phyloP scores from a whole-genome alignment of 2,113 vertebrate genomes.

The Redunca redunca region DNA sequence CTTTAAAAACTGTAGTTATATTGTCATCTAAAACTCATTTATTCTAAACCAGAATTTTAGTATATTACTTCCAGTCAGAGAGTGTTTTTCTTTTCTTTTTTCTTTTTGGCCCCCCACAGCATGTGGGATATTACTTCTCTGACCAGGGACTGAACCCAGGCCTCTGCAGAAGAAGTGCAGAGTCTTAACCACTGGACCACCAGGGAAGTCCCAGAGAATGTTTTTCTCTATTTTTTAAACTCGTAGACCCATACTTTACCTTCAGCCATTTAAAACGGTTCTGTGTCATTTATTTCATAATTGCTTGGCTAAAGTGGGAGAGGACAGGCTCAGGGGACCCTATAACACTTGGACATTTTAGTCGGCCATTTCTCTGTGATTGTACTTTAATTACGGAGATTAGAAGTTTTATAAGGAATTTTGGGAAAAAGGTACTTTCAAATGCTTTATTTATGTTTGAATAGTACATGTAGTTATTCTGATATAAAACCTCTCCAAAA shows the following conservation, averaged over 20 bases:
- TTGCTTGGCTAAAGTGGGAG: neutral
- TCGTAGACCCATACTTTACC: neutral
- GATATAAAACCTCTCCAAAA: neutral
- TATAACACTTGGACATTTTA: neutral
- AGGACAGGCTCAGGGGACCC: neutral
- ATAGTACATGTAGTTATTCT: neutral
- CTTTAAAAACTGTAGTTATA: neutral
- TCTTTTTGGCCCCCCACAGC: neutral
- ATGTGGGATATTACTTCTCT: neutral
- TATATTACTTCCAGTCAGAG: neutral
- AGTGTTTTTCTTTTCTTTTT: neutral
- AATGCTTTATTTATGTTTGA: constrained; percentile 31
- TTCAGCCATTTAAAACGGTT: neutral
- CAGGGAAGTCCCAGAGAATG: neutral
- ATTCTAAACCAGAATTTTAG: neutral
- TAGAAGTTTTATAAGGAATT: neutral
- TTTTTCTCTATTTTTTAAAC: neutral
- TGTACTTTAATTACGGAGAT: neutral
- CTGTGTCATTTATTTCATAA: neutral
- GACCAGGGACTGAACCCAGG: neutral
- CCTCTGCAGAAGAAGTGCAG: neutral
- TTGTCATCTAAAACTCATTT: neutral
- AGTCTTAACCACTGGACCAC: neutral
- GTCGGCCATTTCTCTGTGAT: neutral
- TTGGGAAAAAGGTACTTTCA: neutral